Base-by-base conservation (phyloP, 2,797 vertebrate genomes). In the Zenarchopterus dispar region DNA sequence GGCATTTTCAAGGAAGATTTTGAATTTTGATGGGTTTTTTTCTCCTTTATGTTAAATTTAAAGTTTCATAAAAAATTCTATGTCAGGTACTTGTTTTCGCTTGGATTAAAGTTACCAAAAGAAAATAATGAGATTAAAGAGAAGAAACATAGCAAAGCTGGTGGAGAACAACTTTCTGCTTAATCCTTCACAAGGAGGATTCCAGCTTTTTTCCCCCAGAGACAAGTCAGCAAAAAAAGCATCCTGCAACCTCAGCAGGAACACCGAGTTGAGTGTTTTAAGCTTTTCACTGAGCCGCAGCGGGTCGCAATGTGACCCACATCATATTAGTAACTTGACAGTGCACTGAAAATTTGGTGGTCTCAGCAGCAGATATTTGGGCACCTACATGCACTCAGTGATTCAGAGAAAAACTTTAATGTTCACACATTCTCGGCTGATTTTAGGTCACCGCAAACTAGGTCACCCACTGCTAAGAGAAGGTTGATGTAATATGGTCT, bases 131-230 rank as follows among this genome's bases (percentile, higher is more conserved):
- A 5, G 36, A 39, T 39, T 13, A 39, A 39, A 39, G 56, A 51
- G 31, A 54, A 67, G 26, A 51, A 81, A 85, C 67, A 75, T 19
- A 76, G 67, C 78, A 46, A 52, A 79, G 81, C 26, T 56, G 56
- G 33, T 48, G 54, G 17, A 67, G 51, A 50, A 63, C 66, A 59
- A 70, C 51, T 61, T 84, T 84, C 56, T 77, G 75, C 83, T 79
- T 65, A 69, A 75, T 74, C 42, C 54, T 62, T 73, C 74, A 67
- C 48, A 47, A 3, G 13, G 56, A 41, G 53, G 42, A 62, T 56
- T 56, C 44, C 1, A 24, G 45, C 36, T 39, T 4, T 39, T 61
- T 21, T 48, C 75, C 61, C 19, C 28, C 28, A 0, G 67, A 59
- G 69, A 73, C 9, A 10, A 4, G 73, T 79, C 74, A 84, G 77